Evolutionary conservation across 2,797 vertebrate species (phyloP), one percentile per base, ranked within the genome.

Genomic region (Diplodus puntazzo): DNA sequence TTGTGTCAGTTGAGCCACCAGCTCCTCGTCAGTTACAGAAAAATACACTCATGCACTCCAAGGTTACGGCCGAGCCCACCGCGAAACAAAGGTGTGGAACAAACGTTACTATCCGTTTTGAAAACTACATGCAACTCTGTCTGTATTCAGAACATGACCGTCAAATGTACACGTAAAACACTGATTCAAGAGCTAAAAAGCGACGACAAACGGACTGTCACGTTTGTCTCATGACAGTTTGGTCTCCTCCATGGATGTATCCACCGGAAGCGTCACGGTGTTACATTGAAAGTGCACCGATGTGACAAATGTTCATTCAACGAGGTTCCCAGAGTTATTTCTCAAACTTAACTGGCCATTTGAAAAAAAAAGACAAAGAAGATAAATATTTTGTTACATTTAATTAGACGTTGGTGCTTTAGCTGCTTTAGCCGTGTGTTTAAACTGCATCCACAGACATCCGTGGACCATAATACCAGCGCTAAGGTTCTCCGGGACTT

Each of bases 41-140:
- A 11, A 21, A 34, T 30, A 12, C 21, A 63, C 10, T 17, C 48
- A 45, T 17, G 16, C 50, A 69, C 23, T n/a, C 75, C 91, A 94
- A 95, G 92, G 92, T 93, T 90, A 94, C 50, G 55, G 25, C 49
- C 17, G 34, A 6, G 49, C 43, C 9, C 8, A 6, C 7, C 0
- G 4, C 6, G 3, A 23, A 49, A 69, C 11, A 53, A 2, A 27
- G 25, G 21, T 5, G 18, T 39, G 14, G 1, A 1, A 12, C 52
- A n/a, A 69, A 27, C 11, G 3, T 25, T 21, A 67, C 21, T 20
- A 4, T 34, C 23, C 9, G 0, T 0, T n/a, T 12, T 13, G 0
- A 42, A 0, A 45, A 17, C n/a, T 3, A 6, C 11, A 46, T 23
- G 10, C 5, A 12, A 11, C 17, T 16, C 0, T 2, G 20, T 17